Conservation (phyloP, 2,113 vertebrate genomes). For the Oncorhynchus mykiss region DNA sequence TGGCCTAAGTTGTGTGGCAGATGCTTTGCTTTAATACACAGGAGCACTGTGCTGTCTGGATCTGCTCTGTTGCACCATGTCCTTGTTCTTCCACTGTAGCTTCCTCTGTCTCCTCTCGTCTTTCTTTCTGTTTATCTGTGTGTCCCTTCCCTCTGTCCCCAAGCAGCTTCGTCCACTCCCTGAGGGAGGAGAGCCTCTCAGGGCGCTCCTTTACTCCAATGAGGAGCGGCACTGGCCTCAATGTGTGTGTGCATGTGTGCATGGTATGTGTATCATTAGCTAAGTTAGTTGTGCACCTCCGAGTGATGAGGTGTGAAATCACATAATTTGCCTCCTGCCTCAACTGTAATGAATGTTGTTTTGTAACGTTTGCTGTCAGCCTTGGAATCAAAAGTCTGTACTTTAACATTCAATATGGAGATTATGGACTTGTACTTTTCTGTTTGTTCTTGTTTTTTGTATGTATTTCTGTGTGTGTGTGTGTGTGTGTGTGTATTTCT, state of each 20-base stretch:
- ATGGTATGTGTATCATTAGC: background rate
- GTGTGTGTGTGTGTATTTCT: background rate
- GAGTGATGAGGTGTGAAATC: background rate
- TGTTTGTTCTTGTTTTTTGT: background rate
- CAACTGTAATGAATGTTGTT: background rate
- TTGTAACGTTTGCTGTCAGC: background rate
- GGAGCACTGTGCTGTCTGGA: background rate
- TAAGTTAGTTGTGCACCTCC: conserved; percentile 25
- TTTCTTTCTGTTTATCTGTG: background rate
- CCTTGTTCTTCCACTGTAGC: conserved; percentile 20
- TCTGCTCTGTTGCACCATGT: background rate
- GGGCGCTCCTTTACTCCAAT: conserved; percentile 54
- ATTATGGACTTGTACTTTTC: background rate
- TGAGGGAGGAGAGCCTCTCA: conserved; percentile 57
- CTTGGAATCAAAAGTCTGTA: background rate
- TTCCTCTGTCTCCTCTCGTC: conserved; percentile 8
- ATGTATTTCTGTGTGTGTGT: background rate
- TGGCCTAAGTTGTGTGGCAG: background rate
- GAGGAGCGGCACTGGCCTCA: conserved; percentile 67
- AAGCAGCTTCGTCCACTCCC: conserved; percentile 40
- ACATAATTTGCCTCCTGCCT: background rate
- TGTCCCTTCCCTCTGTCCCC: conserved; percentile 28
- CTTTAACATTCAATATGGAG: background rate
- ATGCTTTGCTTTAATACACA: background rate
- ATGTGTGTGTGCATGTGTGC: conserved; percentile 64